Evolutionary conservation across 2,888 invertebrate genomes (phyloP).

Genomic region (Athalia circularis): DNA sequence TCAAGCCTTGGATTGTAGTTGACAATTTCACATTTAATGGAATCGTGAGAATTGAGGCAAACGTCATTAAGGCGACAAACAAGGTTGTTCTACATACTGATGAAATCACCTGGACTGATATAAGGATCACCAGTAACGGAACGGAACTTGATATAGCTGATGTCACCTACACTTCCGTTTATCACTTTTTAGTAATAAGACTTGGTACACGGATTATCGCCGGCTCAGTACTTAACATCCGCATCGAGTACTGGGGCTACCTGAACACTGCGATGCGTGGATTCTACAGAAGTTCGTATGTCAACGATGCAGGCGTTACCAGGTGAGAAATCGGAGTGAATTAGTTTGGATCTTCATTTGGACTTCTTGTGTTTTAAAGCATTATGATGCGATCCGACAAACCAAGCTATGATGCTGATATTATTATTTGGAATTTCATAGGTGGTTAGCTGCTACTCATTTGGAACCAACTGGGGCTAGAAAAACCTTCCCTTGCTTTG

Average conservation of each 20-base stretch:
- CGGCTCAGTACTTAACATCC: slow-evolving; percentile 74
- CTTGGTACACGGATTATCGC: slow-evolving; percentile 70
- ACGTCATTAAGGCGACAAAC: slow-evolving; percentile 52
- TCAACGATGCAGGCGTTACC: slow-evolving; percentile 72
- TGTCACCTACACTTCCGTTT: slow-evolving; percentile 57
- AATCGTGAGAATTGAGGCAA: slow-evolving; percentile 67
- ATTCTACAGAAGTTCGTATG: slow-evolving; percentile 80
- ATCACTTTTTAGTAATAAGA: slow-evolving; percentile 76
- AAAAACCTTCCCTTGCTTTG: slow-evolving; percentile 84
- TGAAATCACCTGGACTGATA: slow-evolving; percentile 40
- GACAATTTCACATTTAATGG: slow-evolving; percentile 74
- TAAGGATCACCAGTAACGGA: slow-evolving; percentile 21
- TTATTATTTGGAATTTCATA: slow-evolving; percentile 54
- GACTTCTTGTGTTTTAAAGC: too few species aligned
- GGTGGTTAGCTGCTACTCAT: slow-evolving; percentile 82
- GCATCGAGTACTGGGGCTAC: slow-evolving; percentile 76
- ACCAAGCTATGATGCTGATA: too few species aligned
- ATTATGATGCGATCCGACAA: too few species aligned
- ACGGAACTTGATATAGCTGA: slow-evolving; percentile 45
- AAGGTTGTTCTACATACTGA: slow-evolving; percentile 57
- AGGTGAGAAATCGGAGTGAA: slow-evolving; percentile 69
- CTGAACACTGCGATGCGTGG: slow-evolving; percentile 78
- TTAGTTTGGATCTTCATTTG: too few species aligned
- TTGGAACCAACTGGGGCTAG: slow-evolving; percentile 84
- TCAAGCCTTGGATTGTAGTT: slow-evolving; percentile 75